phyloP scores from a whole-genome alignment of 1,140 invertebrate genomes.

The Acromyrmex heyeri region DNA sequence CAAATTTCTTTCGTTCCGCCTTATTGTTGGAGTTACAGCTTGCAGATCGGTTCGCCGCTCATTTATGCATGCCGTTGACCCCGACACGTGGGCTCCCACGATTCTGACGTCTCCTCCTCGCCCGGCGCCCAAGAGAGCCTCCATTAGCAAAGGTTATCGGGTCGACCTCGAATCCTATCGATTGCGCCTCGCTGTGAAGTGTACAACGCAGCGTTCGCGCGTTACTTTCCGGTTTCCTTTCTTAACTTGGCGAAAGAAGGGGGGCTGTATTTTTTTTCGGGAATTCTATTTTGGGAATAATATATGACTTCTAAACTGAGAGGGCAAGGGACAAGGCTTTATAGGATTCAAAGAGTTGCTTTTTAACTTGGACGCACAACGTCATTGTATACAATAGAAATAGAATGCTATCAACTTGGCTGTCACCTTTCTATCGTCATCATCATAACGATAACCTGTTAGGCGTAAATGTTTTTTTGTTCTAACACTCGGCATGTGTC shows the following conservation, averaged over 20 bases:
- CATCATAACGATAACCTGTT: neutral
- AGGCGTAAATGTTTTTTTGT: neutral
- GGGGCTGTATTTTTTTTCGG: neutral
- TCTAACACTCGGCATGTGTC: neutral
- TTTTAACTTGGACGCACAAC: neutral
- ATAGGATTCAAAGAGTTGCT: neutral
- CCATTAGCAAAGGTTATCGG: constrained; percentile 78
- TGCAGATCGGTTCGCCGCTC: constrained; percentile 25
- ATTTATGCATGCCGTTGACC: constrained; percentile 69
- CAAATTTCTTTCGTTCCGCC: neutral
- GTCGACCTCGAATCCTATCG: constrained; percentile 77
- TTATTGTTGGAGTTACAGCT: neutral
- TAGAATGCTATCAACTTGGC: neutral
- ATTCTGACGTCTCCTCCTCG: constrained; percentile 64
- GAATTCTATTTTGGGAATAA: constrained; percentile 17
- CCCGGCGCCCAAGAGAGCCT: constrained; percentile 49
- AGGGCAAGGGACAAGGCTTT: neutral
- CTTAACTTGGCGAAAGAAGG: neutral
- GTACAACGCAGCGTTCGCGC: constrained; percentile 40
- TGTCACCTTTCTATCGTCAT: neutral
- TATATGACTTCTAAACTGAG: neutral
- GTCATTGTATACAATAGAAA: neutral
- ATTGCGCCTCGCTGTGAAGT: constrained; percentile 67
- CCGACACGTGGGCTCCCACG: constrained; percentile 60
- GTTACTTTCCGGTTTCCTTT: neutral